Conservation (phyloP, 2,113 vertebrate species). For the Ceuthmochares aereus region DNA sequence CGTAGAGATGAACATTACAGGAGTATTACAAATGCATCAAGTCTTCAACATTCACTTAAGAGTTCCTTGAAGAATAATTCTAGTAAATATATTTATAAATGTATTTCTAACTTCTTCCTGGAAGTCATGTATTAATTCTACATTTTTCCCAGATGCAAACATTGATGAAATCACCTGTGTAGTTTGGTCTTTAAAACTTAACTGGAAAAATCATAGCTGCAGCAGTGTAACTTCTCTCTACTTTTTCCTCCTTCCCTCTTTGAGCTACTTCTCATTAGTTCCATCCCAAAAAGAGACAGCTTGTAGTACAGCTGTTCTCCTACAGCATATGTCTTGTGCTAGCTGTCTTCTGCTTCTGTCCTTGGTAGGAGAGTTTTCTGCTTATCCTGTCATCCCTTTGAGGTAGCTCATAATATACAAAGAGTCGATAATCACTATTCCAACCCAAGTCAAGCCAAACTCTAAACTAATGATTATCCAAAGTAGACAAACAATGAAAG, state of each 20-base stretch:
- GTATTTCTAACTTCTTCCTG: slow-evolving; percentile 3
- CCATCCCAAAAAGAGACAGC: not conserved
- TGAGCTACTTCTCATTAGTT: not conserved
- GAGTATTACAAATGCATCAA: not conserved
- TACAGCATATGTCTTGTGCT: not conserved
- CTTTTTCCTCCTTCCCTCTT: not conserved
- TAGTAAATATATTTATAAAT: not conserved
- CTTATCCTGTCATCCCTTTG: not conserved
- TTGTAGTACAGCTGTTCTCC: not conserved
- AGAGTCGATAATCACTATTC: not conserved
- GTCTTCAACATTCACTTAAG: not conserved
- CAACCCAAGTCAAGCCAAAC: not conserved
- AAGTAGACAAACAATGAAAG: not conserved
- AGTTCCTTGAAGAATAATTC: not conserved
- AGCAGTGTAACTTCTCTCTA: not conserved
- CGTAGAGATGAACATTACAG: not conserved
- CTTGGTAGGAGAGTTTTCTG: not conserved
- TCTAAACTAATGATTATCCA: not conserved
- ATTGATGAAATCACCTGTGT: not conserved
- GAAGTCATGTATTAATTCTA: not conserved
- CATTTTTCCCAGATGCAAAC: not conserved
- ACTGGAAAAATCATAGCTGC: not conserved
- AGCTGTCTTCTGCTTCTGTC: not conserved
- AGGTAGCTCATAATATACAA: not conserved
- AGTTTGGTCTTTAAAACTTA: not conserved